Evolutionary conservation across 1,140 invertebrate species (phyloP).

Genomic region (Drosophila funebris): DNA sequence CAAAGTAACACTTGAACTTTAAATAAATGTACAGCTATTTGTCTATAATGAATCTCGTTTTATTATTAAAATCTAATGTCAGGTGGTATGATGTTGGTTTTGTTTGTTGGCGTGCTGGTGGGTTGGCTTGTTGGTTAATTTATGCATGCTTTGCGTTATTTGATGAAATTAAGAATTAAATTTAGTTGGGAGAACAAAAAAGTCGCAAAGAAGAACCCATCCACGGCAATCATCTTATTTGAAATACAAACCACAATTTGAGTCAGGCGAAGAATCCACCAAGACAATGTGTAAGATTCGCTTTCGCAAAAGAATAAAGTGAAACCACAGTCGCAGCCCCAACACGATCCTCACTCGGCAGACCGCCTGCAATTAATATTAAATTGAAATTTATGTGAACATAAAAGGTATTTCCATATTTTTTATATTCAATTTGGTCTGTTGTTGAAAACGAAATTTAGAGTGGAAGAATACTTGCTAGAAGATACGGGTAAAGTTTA

Average conservation of each 20-base stretch:
- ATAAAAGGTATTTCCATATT: slow-evolving; percentile 54
- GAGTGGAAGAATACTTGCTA: too few species aligned
- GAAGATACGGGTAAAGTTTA: neutral
- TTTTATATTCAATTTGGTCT: slow-evolving; percentile 60
- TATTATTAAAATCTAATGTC: slow-evolving; percentile 60
- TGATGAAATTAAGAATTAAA: slow-evolving; percentile 64
- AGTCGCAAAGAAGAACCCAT: slow-evolving; percentile 38
- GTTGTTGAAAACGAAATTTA: slow-evolving; percentile 54
- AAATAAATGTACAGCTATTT: slow-evolving; percentile 52
- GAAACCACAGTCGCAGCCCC: slow-evolving; percentile 10
- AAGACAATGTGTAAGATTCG: slow-evolving; percentile 61
- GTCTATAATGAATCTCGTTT: slow-evolving; percentile 51
- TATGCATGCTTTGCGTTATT: slow-evolving; percentile 47
- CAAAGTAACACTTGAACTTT: slow-evolving; percentile 61
- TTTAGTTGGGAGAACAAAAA: slow-evolving; percentile 66
- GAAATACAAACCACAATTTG: slow-evolving; percentile 73
- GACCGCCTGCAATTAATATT: slow-evolving; percentile 46
- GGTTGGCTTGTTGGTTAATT: slow-evolving; percentile 29
- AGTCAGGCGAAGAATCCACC: slow-evolving; percentile 38
- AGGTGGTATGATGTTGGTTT: too few species aligned
- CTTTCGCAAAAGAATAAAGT: slow-evolving; percentile 48
- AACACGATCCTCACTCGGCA: too few species aligned
- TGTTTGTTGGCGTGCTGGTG: too few species aligned
- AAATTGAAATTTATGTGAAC: slow-evolving; percentile 67
- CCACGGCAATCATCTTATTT: slow-evolving; percentile 76